Evolutionary conservation across 2,797 vertebrate genomes (phyloP), one percentile per base, ranked within the genome.

Genomic region (Pelobates cultripes): DNA sequence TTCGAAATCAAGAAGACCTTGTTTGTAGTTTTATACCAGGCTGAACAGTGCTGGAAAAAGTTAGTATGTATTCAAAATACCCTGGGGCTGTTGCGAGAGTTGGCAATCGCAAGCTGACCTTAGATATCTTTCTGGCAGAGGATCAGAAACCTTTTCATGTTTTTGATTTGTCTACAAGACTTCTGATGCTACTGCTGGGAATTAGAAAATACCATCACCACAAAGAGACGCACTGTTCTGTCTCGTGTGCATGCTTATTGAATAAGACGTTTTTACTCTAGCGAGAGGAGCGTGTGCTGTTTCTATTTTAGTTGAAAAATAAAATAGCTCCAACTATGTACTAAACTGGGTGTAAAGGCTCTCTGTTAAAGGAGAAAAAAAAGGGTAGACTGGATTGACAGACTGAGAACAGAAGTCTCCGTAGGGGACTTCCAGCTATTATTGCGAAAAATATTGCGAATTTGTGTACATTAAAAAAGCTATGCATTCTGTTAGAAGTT

Each of bases 31-130:
- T 7, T 45, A 47, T 9, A 51, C 43, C 44, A 53, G 17, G 15
- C 15, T 28, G 45, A 71, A 41, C 5, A 6, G 3, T 53, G 40
- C 6, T 13, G 63, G 44, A 7, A 66, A 14, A 55, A 66, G 10
- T 42, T 43, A n/a, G 43, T 73, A 73, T n/a, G 42, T 55, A 60
- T 68, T 40, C 71, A 80, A 40, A 80, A 74, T 14, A n/a, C 63
- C 78, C 43, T 15, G 10, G 41, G 78, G 71, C 63, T 68, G 41
- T 68, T 74, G 17, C 5, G 51, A n/a, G 72, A 40, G 7, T 47
- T 75, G 73, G 66, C 73, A 76, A 45, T 69, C 43, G 40, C 14
- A 53, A 57, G 64, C n/a, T 82, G 80, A 82, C 80, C 74, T 82
- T 57, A 82, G 77, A 77, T 55, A 82, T 55, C 43, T 72, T 71